Evolutionary conservation across 2,113 vertebrate species (phyloP), one percentile per base, ranked within the genome.

Genomic region (Melanostigma gelatinosum): DNA sequence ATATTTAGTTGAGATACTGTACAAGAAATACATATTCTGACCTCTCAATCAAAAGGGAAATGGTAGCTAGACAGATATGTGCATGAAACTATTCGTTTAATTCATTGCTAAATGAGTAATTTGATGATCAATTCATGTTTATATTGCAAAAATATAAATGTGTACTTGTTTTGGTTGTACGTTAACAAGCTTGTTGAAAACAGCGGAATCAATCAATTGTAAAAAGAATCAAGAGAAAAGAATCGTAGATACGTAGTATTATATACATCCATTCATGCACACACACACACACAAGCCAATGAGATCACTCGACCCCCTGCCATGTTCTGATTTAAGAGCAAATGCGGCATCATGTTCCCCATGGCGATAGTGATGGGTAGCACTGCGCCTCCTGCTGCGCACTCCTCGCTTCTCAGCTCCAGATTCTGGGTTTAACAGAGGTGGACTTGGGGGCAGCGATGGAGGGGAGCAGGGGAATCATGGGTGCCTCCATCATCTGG

Each of bases 401-500:
- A 22, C 79, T 64, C 81, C 73, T 86, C 63, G 46, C 80, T 77
- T 82, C 84, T 72, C 87, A 76, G 75, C 85, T 88, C 82, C 75
- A 70, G 36, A 85, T 79, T 85, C 88, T 66, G 78, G 82, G 82
- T 90, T 88, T 87, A 89, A 86, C 79, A 60, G 72, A 79, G 75
- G 74, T 86, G 83, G 90, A 82, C 75, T 80, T 20, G 50, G 83
- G 84, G 79, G 63, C 70, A 74, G 80, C 36, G 15, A 67, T 64
- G 67, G 69, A 78, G 74, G 79, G 80, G 79, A 82, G 79, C 27
- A 74, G 72, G 67, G 73, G 68, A 88, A 88, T 86, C 85, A 71
- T 42, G 46, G 42, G 85, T 80, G 86, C 83, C 82, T 90, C 87
- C 83, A 89, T 93, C 91, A 90, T 90, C 87, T 89, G 85, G 80